Conservation (phyloP, 2,113 vertebrate species). For the Lathamus discolor region DNA sequence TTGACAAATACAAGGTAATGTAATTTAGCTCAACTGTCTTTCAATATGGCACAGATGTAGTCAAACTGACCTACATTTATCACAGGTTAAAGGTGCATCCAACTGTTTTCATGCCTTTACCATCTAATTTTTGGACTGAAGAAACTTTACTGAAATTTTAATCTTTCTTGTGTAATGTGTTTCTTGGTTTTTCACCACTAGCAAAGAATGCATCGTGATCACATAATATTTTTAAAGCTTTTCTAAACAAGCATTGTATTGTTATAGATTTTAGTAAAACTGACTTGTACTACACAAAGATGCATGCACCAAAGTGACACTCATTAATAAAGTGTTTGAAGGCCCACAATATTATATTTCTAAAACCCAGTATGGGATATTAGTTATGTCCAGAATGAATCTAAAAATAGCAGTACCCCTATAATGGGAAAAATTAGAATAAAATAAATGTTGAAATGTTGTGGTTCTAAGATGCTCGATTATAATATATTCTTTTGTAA, state of each 20-base stretch:
- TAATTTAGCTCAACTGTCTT: neutral
- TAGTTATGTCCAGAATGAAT: neutral
- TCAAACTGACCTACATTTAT: neutral
- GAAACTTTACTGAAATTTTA: neutral
- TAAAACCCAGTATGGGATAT: neutral
- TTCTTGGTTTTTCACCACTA: neutral
- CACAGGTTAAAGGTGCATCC: neutral
- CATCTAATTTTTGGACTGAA: neutral
- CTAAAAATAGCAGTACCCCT: neutral
- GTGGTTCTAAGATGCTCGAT: neutral
- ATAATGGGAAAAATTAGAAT: neutral
- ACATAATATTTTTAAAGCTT: neutral
- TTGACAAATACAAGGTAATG: neutral
- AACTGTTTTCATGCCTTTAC: neutral
- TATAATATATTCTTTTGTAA: neutral
- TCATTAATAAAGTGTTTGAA: neutral
- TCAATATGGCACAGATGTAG: neutral
- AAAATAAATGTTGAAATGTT: neutral
- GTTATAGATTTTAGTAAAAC: neutral
- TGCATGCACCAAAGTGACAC: accelerated
- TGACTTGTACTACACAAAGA: neutral
- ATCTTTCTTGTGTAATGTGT: neutral
- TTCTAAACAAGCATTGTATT: neutral
- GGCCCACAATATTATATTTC: neutral
- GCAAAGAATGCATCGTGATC: neutral